Evolutionary conservation across 2,888 invertebrate species (phyloP).

Genomic region (Caenorhabditis drosophilae): DNA sequence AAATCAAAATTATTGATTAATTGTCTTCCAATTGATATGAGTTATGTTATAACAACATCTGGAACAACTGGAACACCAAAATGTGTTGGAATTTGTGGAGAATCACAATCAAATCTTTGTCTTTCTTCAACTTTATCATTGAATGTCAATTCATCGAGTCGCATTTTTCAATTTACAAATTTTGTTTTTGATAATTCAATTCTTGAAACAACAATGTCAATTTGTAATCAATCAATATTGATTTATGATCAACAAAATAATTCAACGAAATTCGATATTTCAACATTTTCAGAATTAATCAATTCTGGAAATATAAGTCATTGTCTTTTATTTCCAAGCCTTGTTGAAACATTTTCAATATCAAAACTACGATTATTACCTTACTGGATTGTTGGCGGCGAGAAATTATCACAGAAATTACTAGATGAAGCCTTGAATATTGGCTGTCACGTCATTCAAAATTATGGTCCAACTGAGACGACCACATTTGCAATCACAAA

Average conservation of each 20-base stretch:
- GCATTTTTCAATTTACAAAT: slow-evolving; percentile 48
- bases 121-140: slow-evolving; percentile 30
- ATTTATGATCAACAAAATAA: too few species aligned
- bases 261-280: slow-evolving; percentile 38
- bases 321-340: slow-evolving; percentile 53
- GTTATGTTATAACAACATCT: slow-evolving; percentile 66
- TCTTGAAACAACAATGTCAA: slow-evolving; percentile 53
- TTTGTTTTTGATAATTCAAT: slow-evolving; percentile 65
- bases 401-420: slow-evolving; percentile 47
- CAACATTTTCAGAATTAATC: slow-evolving; percentile 33
- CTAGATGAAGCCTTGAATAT: slow-evolving; percentile 31
- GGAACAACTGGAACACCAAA: slow-evolving; percentile 66
- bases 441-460: slow-evolving; percentile 53
- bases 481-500: slow-evolving; percentile 54
- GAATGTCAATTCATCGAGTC: slow-evolving; percentile 7
- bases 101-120: slow-evolving; percentile 49
- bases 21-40: slow-evolving; percentile 27
- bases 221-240: slow-evolving; percentile 41
- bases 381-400: slow-evolving; percentile 64
- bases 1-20: not conserved
- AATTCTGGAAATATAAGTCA: slow-evolving; percentile 42
- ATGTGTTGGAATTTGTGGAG: slow-evolving; percentile 47
- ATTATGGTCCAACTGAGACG: slow-evolving; percentile 65
- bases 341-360: slow-evolving; percentile 38
- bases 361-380: slow-evolving; percentile 33